Conservation (phyloP, 1,140 invertebrate species). For the Aphis craccivora region DNA sequence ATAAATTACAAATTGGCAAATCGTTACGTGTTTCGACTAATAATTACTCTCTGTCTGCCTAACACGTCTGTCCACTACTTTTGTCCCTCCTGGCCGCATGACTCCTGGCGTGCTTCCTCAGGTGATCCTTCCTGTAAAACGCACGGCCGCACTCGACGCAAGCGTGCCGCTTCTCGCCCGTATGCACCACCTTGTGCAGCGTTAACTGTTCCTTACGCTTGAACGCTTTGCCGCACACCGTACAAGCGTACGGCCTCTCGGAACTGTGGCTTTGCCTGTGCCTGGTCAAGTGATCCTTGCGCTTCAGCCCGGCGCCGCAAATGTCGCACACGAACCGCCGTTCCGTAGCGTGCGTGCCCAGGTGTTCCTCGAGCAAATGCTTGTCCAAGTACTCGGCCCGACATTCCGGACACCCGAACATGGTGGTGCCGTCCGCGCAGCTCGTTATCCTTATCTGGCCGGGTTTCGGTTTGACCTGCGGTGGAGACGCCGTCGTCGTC, state of each 20-base stretch:
- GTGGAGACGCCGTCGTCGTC: slow-evolving; percentile 63
- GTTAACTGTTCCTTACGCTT: slow-evolving; percentile 69
- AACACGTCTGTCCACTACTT: slow-evolving; percentile 71
- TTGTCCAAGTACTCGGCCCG: slow-evolving; percentile 86
- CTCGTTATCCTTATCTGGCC: slow-evolving; percentile 83
- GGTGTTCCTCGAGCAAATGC: slow-evolving; percentile 80
- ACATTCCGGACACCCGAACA: slow-evolving; percentile 86
- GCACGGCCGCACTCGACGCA: slow-evolving; percentile 71
- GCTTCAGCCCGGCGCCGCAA: slow-evolving; percentile 67
- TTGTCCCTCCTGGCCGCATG: slow-evolving; percentile 72
- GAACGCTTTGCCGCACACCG: slow-evolving; percentile 68
- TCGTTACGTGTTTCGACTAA: background rate
- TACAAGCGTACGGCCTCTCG: slow-evolving; percentile 67
- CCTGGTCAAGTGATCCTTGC: slow-evolving; percentile 67
- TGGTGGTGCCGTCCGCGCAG: slow-evolving; percentile 80
- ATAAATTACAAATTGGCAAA: background rate
- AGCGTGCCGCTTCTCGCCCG: slow-evolving; percentile 65
- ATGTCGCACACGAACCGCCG: slow-evolving; percentile 66
- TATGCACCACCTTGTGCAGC: slow-evolving; percentile 67
- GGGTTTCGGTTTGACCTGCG: slow-evolving; percentile 80
- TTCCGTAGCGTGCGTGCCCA: slow-evolving; percentile 69
- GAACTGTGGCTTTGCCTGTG: slow-evolving; percentile 69
- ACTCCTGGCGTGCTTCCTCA: slow-evolving; percentile 69
- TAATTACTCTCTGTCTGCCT: background rate
- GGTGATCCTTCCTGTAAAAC: slow-evolving; percentile 67